Conservation (phyloP, 1,140 invertebrate species). For the Mamestra configurata region DNA sequence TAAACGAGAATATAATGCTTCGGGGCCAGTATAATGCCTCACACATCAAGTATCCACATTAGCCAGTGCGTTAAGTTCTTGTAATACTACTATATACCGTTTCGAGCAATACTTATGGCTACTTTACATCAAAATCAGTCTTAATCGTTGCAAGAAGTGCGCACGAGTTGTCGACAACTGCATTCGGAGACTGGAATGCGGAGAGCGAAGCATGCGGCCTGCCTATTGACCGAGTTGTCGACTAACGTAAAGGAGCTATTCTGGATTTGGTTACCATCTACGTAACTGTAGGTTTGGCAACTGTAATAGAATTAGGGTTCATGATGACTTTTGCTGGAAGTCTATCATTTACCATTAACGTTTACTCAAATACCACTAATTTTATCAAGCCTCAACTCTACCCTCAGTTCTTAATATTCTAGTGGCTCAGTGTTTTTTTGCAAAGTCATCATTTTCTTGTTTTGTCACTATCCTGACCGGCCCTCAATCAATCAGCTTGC, state of each 20-base stretch:
- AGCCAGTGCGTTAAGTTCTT: background rate
- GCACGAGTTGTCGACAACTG: constrained; percentile 4
- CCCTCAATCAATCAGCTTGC: too few species aligned
- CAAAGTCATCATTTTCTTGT: too few species aligned
- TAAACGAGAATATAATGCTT: constrained; percentile 7
- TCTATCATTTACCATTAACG: too few species aligned
- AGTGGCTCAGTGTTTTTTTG: too few species aligned
- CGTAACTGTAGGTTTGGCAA: background rate
- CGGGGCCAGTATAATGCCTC: background rate
- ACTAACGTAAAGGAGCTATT: background rate
- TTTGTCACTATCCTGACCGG: too few species aligned
- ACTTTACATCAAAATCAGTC: constrained; percentile 21
- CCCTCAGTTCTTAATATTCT: too few species aligned
- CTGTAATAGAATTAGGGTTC: background rate
- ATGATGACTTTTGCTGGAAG: background rate
- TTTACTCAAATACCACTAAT: too few species aligned
- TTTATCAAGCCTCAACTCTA: too few species aligned
- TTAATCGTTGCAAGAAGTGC: constrained; percentile 16
- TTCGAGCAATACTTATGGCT: constrained; percentile 2
- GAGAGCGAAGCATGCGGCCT: background rate
- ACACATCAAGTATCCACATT: background rate
- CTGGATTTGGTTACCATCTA: background rate
- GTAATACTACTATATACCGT: constrained; percentile 1
- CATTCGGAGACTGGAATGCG: constrained; percentile 2
- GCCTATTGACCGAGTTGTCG: background rate